Conservation (phyloP, 2,888 invertebrate species). For the Cantharis nigra region DNA sequence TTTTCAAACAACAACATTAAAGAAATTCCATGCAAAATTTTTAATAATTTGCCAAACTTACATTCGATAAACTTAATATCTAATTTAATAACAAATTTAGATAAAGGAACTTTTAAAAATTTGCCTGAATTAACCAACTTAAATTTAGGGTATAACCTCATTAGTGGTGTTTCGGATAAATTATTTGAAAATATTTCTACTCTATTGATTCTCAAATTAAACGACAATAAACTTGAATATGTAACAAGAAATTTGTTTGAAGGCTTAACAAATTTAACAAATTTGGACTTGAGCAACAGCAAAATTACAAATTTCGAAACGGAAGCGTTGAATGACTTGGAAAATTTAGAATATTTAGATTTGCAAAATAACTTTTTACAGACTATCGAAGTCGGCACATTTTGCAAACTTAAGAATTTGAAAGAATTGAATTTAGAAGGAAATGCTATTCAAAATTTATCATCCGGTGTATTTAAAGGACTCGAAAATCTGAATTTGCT, state of each 20-base stretch:
- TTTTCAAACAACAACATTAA: neutral
- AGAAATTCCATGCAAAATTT: neutral
- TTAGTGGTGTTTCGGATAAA: neutral
- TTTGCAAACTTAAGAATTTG: neutral
- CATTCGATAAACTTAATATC: neutral
- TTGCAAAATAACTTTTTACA: conserved; percentile 4
- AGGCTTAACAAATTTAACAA: neutral
- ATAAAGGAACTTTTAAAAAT: neutral
- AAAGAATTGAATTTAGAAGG: neutral
- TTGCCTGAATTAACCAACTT: neutral
- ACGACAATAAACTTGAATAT: neutral
- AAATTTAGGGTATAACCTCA: neutral
- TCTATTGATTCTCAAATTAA: neutral
- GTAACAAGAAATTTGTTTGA: neutral
- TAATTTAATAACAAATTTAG: neutral
- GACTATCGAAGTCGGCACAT: neutral
- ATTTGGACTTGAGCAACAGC: neutral
- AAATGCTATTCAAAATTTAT: neutral
- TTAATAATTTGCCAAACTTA: neutral
- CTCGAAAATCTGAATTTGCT: neutral
- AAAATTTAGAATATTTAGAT: neutral
- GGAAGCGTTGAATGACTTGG: conserved; percentile 2
- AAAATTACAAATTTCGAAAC: neutral
- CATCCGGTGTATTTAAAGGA: neutral
- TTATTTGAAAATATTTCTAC: conserved; percentile 2